These are phyloP conservation scores for Melanotaenia maccullochi DNA, from an alignment of 2,797 vertebrate genomes.

Conservation along the genomic window DNA sequence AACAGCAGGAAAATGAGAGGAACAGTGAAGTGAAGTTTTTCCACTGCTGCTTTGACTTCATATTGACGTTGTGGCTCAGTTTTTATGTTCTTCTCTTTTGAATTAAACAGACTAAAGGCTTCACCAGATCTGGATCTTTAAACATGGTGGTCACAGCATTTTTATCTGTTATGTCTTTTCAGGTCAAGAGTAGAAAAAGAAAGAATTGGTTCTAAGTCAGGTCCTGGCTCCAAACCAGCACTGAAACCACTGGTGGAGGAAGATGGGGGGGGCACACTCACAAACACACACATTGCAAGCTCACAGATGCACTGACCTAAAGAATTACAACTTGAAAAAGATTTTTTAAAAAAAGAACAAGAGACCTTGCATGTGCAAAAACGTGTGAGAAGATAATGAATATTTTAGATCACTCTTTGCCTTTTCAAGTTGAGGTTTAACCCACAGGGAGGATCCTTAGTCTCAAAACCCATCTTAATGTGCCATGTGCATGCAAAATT, in stretches of 20 bases:
- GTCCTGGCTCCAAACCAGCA: background rate
- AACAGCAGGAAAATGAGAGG: background rate
- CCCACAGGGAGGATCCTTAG: conserved; percentile 29
- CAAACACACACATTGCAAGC: conserved; percentile 42
- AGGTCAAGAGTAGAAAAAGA: background rate
- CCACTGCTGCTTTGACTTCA: background rate
- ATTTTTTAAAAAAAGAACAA: conserved; percentile 11
- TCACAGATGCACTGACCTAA: conserved; percentile 30
- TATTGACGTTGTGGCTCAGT: background rate
- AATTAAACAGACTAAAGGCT: background rate
- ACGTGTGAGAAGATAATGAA: conserved; percentile 2
- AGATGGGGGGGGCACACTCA: background rate
- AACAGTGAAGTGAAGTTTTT: background rate
- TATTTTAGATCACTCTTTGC: conserved; percentile 29
- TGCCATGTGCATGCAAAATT: conserved; percentile 41
- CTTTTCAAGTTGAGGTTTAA: conserved; percentile 58
- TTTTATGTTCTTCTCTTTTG: background rate
- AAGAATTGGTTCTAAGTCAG: background rate
- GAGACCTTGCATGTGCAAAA: conserved; percentile 22
- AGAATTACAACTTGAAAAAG: conserved; percentile 27
- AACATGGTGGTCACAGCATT: background rate
- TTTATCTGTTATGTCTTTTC: background rate
- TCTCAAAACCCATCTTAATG: conserved; percentile 22
- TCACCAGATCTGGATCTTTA: background rate
- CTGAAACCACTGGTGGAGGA: no score